Evolutionary conservation across 2,888 invertebrate species (phyloP).

Genomic region (Polymixis flavicincta): DNA sequence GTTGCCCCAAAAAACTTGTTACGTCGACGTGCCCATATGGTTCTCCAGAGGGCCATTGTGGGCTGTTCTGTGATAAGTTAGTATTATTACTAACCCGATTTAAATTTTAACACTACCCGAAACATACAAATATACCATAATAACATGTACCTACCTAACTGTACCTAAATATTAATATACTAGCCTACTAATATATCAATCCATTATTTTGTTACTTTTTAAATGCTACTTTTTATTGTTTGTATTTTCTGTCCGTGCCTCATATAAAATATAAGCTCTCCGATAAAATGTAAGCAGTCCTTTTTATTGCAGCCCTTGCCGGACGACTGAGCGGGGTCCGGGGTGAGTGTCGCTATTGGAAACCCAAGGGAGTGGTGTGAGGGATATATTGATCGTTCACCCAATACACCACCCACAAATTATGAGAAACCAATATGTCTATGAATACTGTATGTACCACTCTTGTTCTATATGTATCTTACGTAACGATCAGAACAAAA

Average conservation of each 20-base stretch:
- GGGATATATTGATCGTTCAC: conserved; percentile 34
- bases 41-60: not conserved
- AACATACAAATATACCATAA: not conserved
- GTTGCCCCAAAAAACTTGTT: not conserved
- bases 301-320: conserved; percentile 5
- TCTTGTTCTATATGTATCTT: not conserved
- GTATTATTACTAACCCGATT: not conserved
- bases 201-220: not conserved
- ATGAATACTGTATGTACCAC: not conserved
- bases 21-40: not conserved
- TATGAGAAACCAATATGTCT: not conserved
- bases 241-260: not conserved
- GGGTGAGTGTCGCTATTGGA: not conserved
- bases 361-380: conserved; percentile 8
- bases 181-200: not conserved
- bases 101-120: not conserved
- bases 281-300: not conserved
- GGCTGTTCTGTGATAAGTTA: not conserved
- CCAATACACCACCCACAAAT: not conserved
- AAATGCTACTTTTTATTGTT: not conserved
- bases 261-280: not conserved
- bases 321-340: conserved; percentile 6
- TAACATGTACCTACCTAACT: not conserved
- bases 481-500: not conserved
- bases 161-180: no score